A percentile compares a stretch with the other conserved stretches of the same genome.
Conservation (phyloP, 1,140 invertebrate species). For the Hypothenemus hampei region DNA sequence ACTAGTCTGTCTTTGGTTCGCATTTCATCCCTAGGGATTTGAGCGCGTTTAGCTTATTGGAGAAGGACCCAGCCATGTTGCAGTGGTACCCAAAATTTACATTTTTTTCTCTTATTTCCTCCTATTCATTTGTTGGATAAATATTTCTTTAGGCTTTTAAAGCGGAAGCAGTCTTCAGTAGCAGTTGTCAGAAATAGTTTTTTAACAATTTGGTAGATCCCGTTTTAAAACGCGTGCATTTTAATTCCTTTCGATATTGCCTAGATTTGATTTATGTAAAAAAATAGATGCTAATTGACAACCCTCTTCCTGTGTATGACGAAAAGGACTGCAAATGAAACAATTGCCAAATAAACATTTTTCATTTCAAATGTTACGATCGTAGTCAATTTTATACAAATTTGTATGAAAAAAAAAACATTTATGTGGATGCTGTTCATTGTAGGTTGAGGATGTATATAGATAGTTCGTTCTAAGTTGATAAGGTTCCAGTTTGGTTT, state of each 20-base stretch:
- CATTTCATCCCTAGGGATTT: constrained; percentile 39
- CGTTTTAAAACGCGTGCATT: too few species aligned
- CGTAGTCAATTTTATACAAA: too few species aligned
- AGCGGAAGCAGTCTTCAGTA: too few species aligned
- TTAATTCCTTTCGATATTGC: too few species aligned
- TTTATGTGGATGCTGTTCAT: constrained; percentile 18
- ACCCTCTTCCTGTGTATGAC: too few species aligned
- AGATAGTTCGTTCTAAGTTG: constrained; percentile 29
- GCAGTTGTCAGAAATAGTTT: too few species aligned
- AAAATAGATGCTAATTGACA: too few species aligned
- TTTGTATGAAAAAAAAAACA: constrained; percentile 5
- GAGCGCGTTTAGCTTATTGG: constrained; percentile 29
- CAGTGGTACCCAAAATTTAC: constrained; percentile 24
- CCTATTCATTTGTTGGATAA: constrained; percentile 6
- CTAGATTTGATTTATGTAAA: too few species aligned
- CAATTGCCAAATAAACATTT: too few species aligned
- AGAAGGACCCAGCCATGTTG: constrained; percentile 22
- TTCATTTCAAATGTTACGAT: too few species aligned
- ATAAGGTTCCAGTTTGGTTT: constrained; percentile 30
- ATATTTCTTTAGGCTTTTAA: constrained; percentile 12
- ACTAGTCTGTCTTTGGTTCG: constrained; percentile 37
- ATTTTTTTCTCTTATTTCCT: background rate
- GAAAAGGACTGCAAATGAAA: too few species aligned
- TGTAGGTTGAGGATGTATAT: constrained; percentile 32
- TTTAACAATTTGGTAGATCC: too few species aligned